phyloP scores from a whole-genome alignment of 1,140 invertebrate species.

The Drosophila gunungcola region DNA sequence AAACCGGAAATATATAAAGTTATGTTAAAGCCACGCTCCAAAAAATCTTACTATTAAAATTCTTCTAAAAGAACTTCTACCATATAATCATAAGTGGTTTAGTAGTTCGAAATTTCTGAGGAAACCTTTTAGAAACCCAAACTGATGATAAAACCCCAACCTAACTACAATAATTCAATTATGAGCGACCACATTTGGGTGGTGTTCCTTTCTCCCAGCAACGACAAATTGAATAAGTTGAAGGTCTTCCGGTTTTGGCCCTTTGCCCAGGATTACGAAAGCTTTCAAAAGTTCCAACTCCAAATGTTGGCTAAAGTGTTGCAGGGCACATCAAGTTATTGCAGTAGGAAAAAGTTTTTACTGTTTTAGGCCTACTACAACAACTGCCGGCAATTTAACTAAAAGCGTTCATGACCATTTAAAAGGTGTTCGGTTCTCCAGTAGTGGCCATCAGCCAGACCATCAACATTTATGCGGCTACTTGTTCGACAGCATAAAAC shows the following conservation, averaged over 20 bases:
- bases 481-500: constrained; percentile 38
- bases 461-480: constrained; percentile 70
- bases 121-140: constrained; percentile 27
- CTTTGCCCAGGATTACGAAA: constrained; percentile 27
- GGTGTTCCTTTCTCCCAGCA: neutral
- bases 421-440: constrained; percentile 60
- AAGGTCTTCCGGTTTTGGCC: constrained; percentile 42
- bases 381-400: constrained; percentile 67
- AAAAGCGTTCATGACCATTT: constrained; percentile 73
- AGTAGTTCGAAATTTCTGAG: neutral
- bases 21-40: neutral
- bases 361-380: constrained; percentile 46
- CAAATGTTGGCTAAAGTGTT: constrained; percentile 40
- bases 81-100: constrained; percentile 30
- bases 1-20: too few relatives aligned
- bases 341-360: constrained; percentile 63
- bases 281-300: constrained; percentile 51
- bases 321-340: constrained; percentile 61
- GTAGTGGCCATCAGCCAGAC: constrained; percentile 32
- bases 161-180: constrained; percentile 54
- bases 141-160: constrained; percentile 7
- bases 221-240: constrained; percentile 70
- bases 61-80: neutral
- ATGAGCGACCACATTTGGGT: constrained; percentile 47
- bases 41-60: constrained; percentile 1